Conservation (phyloP, 1,140 invertebrate species). For the Adoxophyes honmai region DNA sequence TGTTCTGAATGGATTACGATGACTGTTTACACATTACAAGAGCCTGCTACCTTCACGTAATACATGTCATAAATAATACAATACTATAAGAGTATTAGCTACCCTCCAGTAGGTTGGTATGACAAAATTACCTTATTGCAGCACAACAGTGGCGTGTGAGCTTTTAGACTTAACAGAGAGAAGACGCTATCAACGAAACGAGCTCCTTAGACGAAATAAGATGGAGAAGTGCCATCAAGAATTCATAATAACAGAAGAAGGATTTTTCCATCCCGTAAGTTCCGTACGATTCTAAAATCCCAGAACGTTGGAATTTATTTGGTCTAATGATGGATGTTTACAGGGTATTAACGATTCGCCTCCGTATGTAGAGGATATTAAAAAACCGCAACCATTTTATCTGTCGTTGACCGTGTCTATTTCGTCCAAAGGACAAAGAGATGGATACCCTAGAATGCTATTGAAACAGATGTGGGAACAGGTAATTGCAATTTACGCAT, state of each 20-base stretch:
- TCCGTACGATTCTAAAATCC: neutral
- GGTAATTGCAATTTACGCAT: constrained; percentile 26
- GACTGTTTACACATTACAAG: constrained; percentile 63
- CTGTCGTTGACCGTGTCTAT: constrained; percentile 53
- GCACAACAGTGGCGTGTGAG: constrained; percentile 63
- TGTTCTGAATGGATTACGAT: constrained; percentile 62
- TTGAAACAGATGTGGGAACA: constrained; percentile 64
- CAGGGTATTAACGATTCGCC: constrained; percentile 63
- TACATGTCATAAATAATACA: too few species aligned
- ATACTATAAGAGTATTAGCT: too few species aligned
- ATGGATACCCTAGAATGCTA: constrained; percentile 53
- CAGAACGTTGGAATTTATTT: neutral
- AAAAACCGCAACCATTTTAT: constrained; percentile 55
- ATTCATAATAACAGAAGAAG: constrained; percentile 65
- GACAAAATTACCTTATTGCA: constrained; percentile 22
- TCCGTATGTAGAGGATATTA: constrained; percentile 57
- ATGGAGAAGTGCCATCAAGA: constrained; percentile 63
- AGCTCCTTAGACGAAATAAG: constrained; percentile 46
- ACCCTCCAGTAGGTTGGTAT: too few species aligned
- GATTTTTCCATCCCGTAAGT: constrained; percentile 51
- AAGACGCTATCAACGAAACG: constrained; percentile 52
- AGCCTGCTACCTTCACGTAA: constrained; percentile 69
- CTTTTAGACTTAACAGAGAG: constrained; percentile 60
- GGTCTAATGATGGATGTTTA: constrained; percentile 19
- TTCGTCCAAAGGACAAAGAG: constrained; percentile 60